These are phyloP conservation scores for Centrocercus urophasianus DNA, from an alignment of 2,113 vertebrate genomes.

Conservation along the genomic window DNA sequence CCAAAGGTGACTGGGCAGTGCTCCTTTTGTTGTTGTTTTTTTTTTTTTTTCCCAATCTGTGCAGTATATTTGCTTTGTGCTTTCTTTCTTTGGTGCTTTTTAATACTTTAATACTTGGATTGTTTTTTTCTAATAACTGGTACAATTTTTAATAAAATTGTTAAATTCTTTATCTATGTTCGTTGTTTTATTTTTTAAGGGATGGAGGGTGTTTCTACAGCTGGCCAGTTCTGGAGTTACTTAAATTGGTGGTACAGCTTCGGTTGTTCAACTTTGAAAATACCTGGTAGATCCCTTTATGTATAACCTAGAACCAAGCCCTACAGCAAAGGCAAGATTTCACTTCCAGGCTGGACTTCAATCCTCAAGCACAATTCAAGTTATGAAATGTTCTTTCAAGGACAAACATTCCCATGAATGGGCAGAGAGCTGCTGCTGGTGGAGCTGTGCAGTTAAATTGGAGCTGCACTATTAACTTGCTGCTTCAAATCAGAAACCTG, in stretches of 20 bases:
- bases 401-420: neutral
- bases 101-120: constrained; percentile 75
- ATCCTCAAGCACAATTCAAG: neutral
- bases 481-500: neutral
- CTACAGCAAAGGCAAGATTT: neutral
- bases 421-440: neutral
- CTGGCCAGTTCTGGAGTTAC: neutral
- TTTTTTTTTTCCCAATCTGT: constrained; percentile 70
- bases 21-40: constrained; percentile 42
- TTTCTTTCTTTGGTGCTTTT: constrained; percentile 75
- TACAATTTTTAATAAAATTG: constrained; percentile 87
- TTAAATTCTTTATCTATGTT: constrained; percentile 66
- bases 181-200: constrained; percentile 1
- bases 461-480: neutral
- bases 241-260: neutral
- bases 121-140: constrained; percentile 73
- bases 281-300: neutral
- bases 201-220: neutral
- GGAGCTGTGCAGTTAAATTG: neutral
- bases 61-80: constrained; percentile 77
- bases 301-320: neutral
- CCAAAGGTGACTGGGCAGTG: constrained; percentile 57
- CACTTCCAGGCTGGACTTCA: neutral
- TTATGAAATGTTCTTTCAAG: neutral
- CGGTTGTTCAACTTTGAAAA: neutral